phyloP scores from a whole-genome alignment of 2,797 vertebrate genomes.

The Acestrorhynchus altus region DNA sequence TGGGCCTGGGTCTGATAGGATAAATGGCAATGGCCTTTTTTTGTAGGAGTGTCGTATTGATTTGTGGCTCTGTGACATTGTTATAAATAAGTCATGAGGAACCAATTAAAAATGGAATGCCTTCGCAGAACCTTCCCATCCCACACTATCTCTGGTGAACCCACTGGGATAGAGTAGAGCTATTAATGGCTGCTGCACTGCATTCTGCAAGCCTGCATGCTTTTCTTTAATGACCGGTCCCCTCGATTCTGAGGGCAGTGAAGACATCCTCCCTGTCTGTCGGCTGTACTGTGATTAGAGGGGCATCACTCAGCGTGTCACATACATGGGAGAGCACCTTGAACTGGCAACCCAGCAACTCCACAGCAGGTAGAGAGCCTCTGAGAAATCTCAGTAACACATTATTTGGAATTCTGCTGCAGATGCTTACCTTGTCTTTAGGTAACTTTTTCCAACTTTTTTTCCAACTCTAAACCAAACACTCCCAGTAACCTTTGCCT shows the following conservation, averaged over 20 bases:
- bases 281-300: slow-evolving; percentile 43
- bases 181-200: slow-evolving; percentile 24
- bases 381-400: background rate
- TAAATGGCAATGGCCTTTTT: slow-evolving; percentile 27
- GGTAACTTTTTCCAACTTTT: too few species aligned
- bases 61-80: slow-evolving; percentile 59
- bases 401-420: background rate
- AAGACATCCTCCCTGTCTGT: slow-evolving; percentile 44
- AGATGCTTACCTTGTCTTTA: background rate
- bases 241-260: slow-evolving; percentile 19
- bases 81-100: slow-evolving; percentile 65
- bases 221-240: slow-evolving; percentile 43
- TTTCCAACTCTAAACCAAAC: too few species aligned
- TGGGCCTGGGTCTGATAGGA: slow-evolving; percentile 23
- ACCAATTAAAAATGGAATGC: slow-evolving; percentile 62
- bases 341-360: background rate
- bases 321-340: slow-evolving; percentile 35
- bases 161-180: slow-evolving; percentile 30
- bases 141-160: slow-evolving; percentile 43
- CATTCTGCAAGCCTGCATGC: slow-evolving; percentile 38
- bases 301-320: background rate
- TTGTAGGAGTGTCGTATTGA: slow-evolving; percentile 49
- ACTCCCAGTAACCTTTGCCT: too few species aligned
- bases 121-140: slow-evolving; percentile 46
- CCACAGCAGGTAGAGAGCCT: slow-evolving; percentile 35